Evolutionary conservation across 2,113 vertebrate species (phyloP), one percentile per base, ranked within the genome.

Genomic region (Pteruthius melanotis): DNA sequence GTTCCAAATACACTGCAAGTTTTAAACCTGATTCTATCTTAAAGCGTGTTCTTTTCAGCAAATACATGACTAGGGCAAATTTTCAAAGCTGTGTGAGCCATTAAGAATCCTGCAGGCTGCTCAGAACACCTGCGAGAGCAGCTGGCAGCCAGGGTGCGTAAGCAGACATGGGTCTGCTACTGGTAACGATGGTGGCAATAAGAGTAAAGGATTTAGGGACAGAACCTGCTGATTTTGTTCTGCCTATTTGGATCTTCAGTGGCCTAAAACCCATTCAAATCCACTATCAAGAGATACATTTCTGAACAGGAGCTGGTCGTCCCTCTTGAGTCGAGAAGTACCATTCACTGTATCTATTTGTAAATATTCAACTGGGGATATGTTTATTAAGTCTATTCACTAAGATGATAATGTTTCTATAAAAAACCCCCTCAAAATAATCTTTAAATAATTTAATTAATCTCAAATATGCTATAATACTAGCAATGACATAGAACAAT

Each of bases 121-220:
- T 59, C 14, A 56, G 27, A 71, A 40, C 26, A 50, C 3, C 39
- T 87, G 45, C 24, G 44, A 4, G 70, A 76, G 3, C 13, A 71
- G 15, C 50, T 47, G 56, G 20, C 40, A 63, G 42, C 1, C 44
- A 44, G 31, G 27, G 5, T 21, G 6, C 39, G 10, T 3, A 7
- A 42, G 15, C 11, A 53, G 20, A 7, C 21, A 4, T 4, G 7
- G 13, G 15, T n/a, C 19, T 24, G 3, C 33, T 56, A 16, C 49
- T 15, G 10, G 1, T 28, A 35, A 3, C 17, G 11, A 1, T 2
- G 27, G 33, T 57, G 74, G 45, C 31, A 53, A 4, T 2, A 7
- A 22, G 17, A 70, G 2, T 23, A n/a, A 56, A 65, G 45, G 35
- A 35, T 6, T 11, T 12, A 23, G 1, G 26, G 26, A 27, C 8